Percentiles rank a stretch among this genome's conserved stretches.
phyloP scores from a whole-genome alignment of 2,797 vertebrate genomes.

The Lutjanus campechanus region DNA sequence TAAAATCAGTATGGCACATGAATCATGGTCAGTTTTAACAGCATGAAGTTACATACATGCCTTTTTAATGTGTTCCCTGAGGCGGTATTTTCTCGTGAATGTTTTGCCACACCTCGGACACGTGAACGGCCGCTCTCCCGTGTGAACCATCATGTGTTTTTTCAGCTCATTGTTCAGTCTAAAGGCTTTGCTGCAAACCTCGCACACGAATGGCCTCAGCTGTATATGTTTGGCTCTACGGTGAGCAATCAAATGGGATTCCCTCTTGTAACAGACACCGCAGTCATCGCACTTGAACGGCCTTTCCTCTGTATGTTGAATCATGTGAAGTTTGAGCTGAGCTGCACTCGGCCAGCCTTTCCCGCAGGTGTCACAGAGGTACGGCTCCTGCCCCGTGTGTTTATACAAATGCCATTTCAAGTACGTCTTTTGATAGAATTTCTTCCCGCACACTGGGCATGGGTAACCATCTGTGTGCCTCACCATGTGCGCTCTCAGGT shows the following conservation, averaged over 20 bases:
- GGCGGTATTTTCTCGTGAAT: constrained; percentile 5
- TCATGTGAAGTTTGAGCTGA: constrained; percentile 48
- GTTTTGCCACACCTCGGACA: constrained; percentile 45
- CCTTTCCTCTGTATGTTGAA: constrained; percentile 44
- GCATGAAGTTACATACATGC: constrained; percentile 1
- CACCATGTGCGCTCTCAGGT: constrained; percentile 45
- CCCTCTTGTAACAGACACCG: constrained; percentile 33
- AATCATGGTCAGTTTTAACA: background rate
- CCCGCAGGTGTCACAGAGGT: constrained; percentile 54
- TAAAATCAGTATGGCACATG: background rate
- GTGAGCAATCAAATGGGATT: constrained; percentile 33
- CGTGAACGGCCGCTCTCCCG: constrained; percentile 20
- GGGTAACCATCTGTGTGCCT: constrained; percentile 46
- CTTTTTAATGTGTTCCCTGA: constrained; percentile 43
- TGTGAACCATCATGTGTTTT: constrained; percentile 49
- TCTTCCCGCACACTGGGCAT: constrained; percentile 43
- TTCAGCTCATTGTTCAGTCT: constrained; percentile 38
- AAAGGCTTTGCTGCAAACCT: constrained; percentile 50
- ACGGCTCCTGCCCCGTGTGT: constrained; percentile 45
- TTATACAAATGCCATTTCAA: constrained; percentile 55
- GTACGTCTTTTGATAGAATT: constrained; percentile 43
- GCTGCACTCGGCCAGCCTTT: constrained; percentile 46
- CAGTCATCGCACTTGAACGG: constrained; percentile 56
- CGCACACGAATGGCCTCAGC: constrained; percentile 30
- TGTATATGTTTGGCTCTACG: constrained; percentile 26